A percentile compares a stretch with the other conserved stretches of the same genome.
phyloP scores from a whole-genome alignment of 2,888 invertebrate genomes.

The Sericinus montela region DNA sequence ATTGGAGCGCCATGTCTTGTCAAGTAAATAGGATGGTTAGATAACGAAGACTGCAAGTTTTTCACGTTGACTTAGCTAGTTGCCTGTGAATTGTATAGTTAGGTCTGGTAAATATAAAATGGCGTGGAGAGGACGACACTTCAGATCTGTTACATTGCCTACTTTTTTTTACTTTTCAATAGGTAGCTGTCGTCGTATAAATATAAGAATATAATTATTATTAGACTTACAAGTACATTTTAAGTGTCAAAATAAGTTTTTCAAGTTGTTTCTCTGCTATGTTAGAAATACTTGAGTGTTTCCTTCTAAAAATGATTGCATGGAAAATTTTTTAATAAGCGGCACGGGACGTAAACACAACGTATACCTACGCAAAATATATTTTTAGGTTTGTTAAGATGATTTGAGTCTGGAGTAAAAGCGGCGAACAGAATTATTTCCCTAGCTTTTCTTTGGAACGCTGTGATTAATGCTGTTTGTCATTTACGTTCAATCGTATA shows the following conservation, averaged over 20 bases:
- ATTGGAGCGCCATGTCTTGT: constrained; percentile 59
- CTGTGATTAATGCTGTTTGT: too few relatives aligned
- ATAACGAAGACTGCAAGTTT: constrained; percentile 74
- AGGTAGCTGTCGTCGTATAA: not conserved
- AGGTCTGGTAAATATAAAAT: constrained; percentile 30
- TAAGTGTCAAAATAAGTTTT: not conserved
- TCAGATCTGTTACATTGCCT: not conserved
- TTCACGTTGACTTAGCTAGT: constrained; percentile 64
- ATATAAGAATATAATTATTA: too few relatives aligned
- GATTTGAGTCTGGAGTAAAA: too few relatives aligned
- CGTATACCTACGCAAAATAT: too few relatives aligned
- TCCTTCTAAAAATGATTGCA: not conserved
- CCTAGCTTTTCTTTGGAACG: too few relatives aligned
- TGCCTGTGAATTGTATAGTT: constrained; percentile 56
- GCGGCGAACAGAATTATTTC: too few relatives aligned
- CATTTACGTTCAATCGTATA: too few relatives aligned
- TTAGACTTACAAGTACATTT: not conserved
- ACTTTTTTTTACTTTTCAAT: not conserved
- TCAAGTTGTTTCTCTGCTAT: too few relatives aligned
- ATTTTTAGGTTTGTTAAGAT: too few relatives aligned
- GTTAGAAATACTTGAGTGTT: not conserved
- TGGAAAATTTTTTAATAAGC: too few relatives aligned
- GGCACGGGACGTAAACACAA: too few relatives aligned
- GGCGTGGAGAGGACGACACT: constrained; percentile 25
- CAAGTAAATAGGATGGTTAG: constrained; percentile 53